A percentile compares a stretch with the other conserved stretches of the same genome.
phyloP scores from a whole-genome alignment of 2,113 vertebrate genomes.

The Rousettus leschenaultii region DNA sequence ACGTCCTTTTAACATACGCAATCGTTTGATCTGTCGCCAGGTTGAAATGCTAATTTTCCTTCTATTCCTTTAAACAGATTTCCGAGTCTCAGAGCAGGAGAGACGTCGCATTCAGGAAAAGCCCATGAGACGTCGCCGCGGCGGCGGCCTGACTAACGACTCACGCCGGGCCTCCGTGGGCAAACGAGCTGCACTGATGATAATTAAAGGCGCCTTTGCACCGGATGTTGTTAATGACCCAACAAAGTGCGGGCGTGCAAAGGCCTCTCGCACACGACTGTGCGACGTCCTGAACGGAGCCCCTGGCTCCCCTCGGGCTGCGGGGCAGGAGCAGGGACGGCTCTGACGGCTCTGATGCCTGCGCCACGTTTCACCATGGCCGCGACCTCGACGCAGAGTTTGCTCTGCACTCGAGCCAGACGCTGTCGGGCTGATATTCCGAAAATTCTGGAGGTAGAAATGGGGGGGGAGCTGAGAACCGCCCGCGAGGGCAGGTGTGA shows the following conservation, averaged over 20 bases:
- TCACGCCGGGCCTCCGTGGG: neutral
- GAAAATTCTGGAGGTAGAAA: neutral
- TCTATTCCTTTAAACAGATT: conserved; percentile 17
- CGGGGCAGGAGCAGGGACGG: no score
- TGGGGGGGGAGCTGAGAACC: neutral
- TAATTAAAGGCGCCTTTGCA: conserved; percentile 68
- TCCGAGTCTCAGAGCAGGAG: conserved; percentile 44
- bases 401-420: neutral
- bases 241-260: neutral
- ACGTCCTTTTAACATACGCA: neutral
- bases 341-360: no score
- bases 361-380: no score
- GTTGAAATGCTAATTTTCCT: conserved; percentile 32
- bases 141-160: conserved; percentile 53
- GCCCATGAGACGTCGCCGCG: neutral
- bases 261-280: neutral
- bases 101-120: conserved; percentile 20
- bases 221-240: conserved; percentile 44
- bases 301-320: neutral
- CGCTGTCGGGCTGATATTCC: neutral
- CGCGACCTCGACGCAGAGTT: neutral
- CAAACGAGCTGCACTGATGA: conserved; percentile 35
- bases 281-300: neutral
- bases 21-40: conserved; percentile 32
- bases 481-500: neutral